phyloP scores from a whole-genome alignment of 2,888 invertebrate genomes.

The Nineta flava region DNA sequence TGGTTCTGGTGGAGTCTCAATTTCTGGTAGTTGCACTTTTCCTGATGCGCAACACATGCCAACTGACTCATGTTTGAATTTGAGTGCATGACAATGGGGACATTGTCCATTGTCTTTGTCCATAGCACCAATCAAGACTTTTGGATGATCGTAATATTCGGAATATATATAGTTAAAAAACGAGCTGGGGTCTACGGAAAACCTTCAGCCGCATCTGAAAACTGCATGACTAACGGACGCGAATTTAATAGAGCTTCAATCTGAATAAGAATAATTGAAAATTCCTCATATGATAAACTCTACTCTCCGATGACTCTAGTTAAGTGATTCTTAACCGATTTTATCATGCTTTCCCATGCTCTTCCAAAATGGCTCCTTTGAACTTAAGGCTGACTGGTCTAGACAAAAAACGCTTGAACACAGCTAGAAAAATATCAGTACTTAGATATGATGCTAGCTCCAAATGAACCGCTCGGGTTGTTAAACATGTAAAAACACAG shows the following conservation, averaged over 20 bases:
- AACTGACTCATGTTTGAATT: too few relatives aligned
- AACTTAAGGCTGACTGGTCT: background rate
- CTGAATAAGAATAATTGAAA: background rate
- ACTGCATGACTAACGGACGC: background rate
- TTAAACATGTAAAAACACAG: background rate
- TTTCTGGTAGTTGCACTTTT: too few relatives aligned
- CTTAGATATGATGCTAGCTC: background rate
- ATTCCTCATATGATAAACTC: constrained; percentile 1
- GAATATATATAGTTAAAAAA: too few relatives aligned
- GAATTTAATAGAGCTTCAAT: background rate
- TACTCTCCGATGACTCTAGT: background rate
- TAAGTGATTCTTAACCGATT: background rate
- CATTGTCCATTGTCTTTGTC: too few relatives aligned
- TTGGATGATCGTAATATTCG: too few relatives aligned
- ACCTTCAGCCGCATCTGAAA: background rate
- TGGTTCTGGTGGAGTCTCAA: too few relatives aligned
- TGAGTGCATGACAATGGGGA: too few relatives aligned
- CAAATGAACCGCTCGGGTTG: background rate
- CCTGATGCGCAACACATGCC: too few relatives aligned
- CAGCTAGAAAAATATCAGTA: background rate
- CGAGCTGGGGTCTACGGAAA: background rate
- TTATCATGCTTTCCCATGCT: too few relatives aligned
- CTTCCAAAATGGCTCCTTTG: background rate
- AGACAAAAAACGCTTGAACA: background rate
- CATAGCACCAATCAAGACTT: too few relatives aligned